A percentile compares a stretch with the other conserved stretches of the same genome.
Evolutionary conservation across 2,888 invertebrate genomes (phyloP).

Genomic region (Zonitis immaculata): DNA sequence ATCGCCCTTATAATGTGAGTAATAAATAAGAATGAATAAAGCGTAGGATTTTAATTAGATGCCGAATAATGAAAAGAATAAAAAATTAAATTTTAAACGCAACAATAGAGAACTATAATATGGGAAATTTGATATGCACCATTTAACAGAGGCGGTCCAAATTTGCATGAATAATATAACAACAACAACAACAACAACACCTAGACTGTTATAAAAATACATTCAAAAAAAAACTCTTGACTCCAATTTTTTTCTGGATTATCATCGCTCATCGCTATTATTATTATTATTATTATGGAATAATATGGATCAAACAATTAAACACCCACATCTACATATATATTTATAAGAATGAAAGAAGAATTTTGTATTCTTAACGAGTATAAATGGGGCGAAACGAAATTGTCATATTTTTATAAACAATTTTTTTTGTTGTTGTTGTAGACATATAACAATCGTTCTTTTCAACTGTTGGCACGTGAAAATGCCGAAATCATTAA

Average conservation of each 20-base stretch:
- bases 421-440: background rate
- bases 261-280: too few relatives aligned
- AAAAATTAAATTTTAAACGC: slow-evolving; percentile 3
- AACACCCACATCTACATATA: background rate
- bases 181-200: too few relatives aligned
- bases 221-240: background rate
- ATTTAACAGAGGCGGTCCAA: slow-evolving; percentile 1
- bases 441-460: background rate
- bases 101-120: background rate
- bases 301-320: slow-evolving; percentile 3
- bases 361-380: background rate
- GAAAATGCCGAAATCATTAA: slow-evolving; percentile 3
- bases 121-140: slow-evolving; percentile 2
- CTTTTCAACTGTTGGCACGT: slow-evolving; percentile 3
- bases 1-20: background rate
- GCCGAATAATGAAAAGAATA: slow-evolving; percentile 7
- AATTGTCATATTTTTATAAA: background rate
- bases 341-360: too few relatives aligned
- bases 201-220: background rate
- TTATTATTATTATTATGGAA: background rate
- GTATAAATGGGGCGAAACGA: slow-evolving; percentile 4
- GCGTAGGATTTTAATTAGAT: slow-evolving; percentile 3
- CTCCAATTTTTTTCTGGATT: too few relatives aligned
- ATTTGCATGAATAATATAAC: slow-evolving; percentile 5
- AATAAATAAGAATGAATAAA: background rate